Evolutionary conservation across 2,888 invertebrate species (phyloP).

Genomic region (Entomobrya multifasciata): DNA sequence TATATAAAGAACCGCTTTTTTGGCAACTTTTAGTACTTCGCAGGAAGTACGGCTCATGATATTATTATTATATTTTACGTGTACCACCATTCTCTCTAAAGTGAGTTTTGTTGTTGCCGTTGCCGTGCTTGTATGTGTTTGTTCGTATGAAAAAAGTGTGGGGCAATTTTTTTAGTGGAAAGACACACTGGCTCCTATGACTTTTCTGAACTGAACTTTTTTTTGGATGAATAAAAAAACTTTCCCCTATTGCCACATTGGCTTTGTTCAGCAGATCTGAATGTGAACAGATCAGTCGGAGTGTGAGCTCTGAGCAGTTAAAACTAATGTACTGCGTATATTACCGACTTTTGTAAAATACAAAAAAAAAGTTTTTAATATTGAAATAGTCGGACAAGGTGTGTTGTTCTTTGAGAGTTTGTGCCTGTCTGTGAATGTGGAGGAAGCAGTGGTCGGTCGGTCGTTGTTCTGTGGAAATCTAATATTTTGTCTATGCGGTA

Average conservation of each 20-base stretch:
- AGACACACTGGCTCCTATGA: no score
- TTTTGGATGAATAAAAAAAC: conserved; percentile 12
- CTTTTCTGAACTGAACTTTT: no score
- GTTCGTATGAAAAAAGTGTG: not conserved
- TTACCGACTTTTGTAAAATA: no score
- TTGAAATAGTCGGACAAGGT: conserved; percentile 1
- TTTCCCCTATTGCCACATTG: conserved; percentile 22
- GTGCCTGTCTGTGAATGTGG: not conserved
- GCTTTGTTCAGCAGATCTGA: not conserved
- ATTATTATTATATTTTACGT: not conserved
- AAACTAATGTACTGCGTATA: not conserved
- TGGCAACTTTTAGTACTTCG: conserved; percentile 66
- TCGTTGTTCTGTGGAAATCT: not conserved
- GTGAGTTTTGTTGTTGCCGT: conserved; percentile 9
- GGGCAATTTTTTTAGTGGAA: not conserved
- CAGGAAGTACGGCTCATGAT: conserved; percentile 63
- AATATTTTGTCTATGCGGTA: not conserved
- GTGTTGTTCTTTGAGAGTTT: not conserved
- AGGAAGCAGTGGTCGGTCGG: not conserved
- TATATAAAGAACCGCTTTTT: conserved; percentile 29
- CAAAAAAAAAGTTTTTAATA: not conserved
- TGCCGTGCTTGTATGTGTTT: no score
- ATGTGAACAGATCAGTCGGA: not conserved
- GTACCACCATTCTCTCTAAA: not conserved
- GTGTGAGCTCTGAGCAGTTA: not conserved